phyloP scores from a whole-genome alignment of 2,797 vertebrate genomes.

The Manis crassicaudata region DNA sequence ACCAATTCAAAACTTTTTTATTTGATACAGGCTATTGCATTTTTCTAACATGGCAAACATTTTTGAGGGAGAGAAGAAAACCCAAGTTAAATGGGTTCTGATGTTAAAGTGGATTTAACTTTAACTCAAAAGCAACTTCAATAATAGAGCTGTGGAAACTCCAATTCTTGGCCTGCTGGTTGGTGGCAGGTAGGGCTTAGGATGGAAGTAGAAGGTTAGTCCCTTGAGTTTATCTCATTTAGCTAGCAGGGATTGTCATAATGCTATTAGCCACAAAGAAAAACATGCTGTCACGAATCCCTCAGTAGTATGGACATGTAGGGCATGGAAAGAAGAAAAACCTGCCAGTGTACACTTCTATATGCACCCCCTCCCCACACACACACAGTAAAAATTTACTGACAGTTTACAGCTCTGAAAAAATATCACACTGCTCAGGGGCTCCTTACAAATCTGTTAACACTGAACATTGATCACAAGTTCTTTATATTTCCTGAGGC shows the following conservation, averaged over 20 bases:
- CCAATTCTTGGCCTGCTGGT: background rate
- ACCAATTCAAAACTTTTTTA: background rate
- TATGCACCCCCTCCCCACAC: background rate
- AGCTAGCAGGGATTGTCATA: background rate
- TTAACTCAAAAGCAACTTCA: background rate
- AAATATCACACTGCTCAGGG: background rate
- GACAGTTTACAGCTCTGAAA: background rate
- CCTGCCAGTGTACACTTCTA: background rate
- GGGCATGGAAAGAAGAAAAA: background rate
- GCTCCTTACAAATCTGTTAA: background rate
- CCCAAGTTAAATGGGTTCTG: background rate
- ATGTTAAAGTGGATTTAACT: background rate
- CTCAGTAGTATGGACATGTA: background rate
- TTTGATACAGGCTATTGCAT: background rate
- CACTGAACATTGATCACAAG: background rate
- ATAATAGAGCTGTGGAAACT: background rate
- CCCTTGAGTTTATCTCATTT: background rate
- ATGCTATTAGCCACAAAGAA: background rate
- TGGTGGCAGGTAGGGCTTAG: background rate
- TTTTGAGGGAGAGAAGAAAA: background rate
- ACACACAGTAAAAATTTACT: background rate
- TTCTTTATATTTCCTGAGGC: background rate
- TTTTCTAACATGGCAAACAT: background rate
- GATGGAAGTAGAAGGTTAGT: background rate
- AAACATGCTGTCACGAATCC: background rate